Evolutionary conservation across 2,797 vertebrate species (phyloP).

Genomic region (Cossypha caffra): DNA sequence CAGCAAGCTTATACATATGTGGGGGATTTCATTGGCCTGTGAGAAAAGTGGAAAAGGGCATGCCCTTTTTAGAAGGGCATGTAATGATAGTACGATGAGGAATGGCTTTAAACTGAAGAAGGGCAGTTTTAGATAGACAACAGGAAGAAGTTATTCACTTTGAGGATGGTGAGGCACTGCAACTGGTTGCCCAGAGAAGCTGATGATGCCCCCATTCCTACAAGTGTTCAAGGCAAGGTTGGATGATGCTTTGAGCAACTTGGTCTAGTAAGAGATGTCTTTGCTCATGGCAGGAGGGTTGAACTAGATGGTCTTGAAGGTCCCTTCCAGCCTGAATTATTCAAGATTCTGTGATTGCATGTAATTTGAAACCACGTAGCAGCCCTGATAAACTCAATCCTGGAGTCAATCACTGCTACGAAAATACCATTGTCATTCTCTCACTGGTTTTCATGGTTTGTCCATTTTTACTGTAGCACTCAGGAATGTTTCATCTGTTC

Average conservation of each 20-base stretch:
- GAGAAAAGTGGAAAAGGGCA: neutral
- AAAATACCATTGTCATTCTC: neutral
- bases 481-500: neutral
- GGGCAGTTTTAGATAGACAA: neutral
- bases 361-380: neutral
- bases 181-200: neutral
- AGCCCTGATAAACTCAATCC: neutral
- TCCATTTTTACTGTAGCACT: neutral
- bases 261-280: neutral
- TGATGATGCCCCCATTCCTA: neutral
- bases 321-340: neutral
- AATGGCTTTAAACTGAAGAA: neutral
- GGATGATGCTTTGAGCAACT: neutral
- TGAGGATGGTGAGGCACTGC: too few species aligned
- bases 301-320: neutral
- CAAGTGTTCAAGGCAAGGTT: neutral
- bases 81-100: neutral
- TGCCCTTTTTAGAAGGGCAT: neutral
- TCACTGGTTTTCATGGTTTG: neutral
- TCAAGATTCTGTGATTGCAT: neutral
- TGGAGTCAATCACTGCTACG: neutral
- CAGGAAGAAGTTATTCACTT: neutral
- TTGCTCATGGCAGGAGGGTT: fast-evolving
- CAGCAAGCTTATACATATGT: fast-evolving
- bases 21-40: neutral